phyloP scores from a whole-genome alignment of 2,888 invertebrate species.

The Dryobotodes eremita region DNA sequence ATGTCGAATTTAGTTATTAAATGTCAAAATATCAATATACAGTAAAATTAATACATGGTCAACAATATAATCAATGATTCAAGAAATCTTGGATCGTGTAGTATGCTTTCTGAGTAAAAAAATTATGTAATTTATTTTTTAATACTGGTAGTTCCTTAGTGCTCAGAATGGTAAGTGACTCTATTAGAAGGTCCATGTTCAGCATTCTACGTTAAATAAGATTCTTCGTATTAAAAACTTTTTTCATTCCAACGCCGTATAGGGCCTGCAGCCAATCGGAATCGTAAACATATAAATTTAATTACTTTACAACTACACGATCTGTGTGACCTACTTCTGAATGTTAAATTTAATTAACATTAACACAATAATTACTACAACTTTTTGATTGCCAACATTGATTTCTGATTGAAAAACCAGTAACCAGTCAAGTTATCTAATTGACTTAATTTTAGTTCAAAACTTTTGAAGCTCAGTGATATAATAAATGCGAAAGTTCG shows the following conservation, averaged over 20 bases:
- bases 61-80: too few species aligned
- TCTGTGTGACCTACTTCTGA: conserved; percentile 51
- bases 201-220: conserved; percentile 4
- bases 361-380: conserved; percentile 18
- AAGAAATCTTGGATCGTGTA: too few species aligned
- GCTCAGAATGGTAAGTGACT: too few species aligned
- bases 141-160: too few species aligned
- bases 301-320: conserved; percentile 42
- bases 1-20: too few species aligned
- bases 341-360: conserved; percentile 54
- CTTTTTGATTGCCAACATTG: conserved; percentile 11
- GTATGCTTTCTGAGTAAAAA: too few species aligned
- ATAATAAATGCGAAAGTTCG: conserved; percentile 23
- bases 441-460: not conserved
- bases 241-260: conserved; percentile 7
- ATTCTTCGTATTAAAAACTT: conserved; percentile 1
- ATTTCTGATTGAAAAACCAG: conserved; percentile 4
- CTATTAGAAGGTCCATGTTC: not conserved
- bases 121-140: too few species aligned
- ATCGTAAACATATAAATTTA: conserved; percentile 30
- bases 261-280: conserved; percentile 10
- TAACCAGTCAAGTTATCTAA: not conserved
- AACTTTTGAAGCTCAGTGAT: not conserved
- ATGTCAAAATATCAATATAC: too few species aligned
- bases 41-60: too few species aligned